Evolutionary conservation across 1,140 invertebrate genomes (phyloP), one percentile per base, ranked within the genome.

Genomic region (Eubasilissa regina): DNA sequence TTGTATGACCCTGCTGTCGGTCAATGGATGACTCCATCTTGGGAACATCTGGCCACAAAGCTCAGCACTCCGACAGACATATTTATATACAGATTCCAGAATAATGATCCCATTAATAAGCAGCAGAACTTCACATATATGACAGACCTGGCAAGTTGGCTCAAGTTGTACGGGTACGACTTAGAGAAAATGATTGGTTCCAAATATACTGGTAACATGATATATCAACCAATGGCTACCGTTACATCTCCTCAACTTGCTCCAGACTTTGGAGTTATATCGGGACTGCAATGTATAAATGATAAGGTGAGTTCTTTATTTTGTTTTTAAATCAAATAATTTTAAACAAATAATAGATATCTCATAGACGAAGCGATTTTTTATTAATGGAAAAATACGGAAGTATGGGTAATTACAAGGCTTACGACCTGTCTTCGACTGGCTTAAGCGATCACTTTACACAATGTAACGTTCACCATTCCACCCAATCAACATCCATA

Each of bases 1-100:
- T 90, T 97, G 62, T 99, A 99, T 86, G 97, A 99, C 88, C 95
- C 97, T 0, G 91, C 93, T 0, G 95, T 97, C 51, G 97, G 97
- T 3, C 96, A 98, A 84, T 99, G 97, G 96, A 95, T 98, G 92
- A 96, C 96, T 0, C 97, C 97, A 0, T 93, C 94, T 43, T 98
- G 97, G 94, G 94, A 96, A 83, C 92, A 94, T 79, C 90, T 97
- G 79, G 94, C 96, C 0, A 94, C 94, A 12, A 91, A 91, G 84
- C 89, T 97, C 64, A 95, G 93, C 9, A 92, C 94, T 13, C 96
- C 96, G 0, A 96, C 94, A 0, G 95, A 97, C 84, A 94, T 98
- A 19, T 97, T 97, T 84, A 95, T 97, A 74, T 98, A 98, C 84
- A 90, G 96, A 78, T 98, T 97, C 89, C 92, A 94, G 79, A 96